phyloP scores from a whole-genome alignment of 2,113 vertebrate species.

The Ctenomys sociabilis region DNA sequence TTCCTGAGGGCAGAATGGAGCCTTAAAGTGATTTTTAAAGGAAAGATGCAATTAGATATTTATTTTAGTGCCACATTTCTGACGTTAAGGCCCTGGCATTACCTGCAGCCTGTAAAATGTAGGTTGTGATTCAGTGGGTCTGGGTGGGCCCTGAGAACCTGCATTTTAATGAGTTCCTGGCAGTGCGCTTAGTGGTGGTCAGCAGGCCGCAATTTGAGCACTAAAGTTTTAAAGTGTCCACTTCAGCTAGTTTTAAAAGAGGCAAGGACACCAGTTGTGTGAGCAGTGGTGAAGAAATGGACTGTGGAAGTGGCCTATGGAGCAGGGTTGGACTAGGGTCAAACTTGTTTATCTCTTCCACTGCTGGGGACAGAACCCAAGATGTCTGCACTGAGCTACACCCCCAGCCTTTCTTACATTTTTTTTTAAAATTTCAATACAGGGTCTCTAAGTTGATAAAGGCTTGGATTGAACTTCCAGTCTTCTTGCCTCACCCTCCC shows the following conservation, averaged over 20 bases:
- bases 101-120: background rate
- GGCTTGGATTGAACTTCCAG: background rate
- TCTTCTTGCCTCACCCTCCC: background rate
- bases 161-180: background rate
- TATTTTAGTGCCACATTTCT: constrained; percentile 18
- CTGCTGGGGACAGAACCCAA: background rate
- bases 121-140: background rate
- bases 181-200: background rate
- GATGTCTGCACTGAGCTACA: background rate
- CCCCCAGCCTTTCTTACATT: background rate
- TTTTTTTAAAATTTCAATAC: background rate
- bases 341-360: background rate
- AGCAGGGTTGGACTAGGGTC: background rate
- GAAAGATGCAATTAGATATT: background rate
- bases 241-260: background rate
- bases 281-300: background rate
- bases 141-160: background rate
- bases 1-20: background rate
- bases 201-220: background rate
- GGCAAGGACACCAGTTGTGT: background rate
- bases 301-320: background rate
- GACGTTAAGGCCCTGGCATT: background rate
- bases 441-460: background rate
- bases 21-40: background rate
- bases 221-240: background rate